Conservation (phyloP, 2,888 invertebrate genomes). For the Artemia sinica region DNA sequence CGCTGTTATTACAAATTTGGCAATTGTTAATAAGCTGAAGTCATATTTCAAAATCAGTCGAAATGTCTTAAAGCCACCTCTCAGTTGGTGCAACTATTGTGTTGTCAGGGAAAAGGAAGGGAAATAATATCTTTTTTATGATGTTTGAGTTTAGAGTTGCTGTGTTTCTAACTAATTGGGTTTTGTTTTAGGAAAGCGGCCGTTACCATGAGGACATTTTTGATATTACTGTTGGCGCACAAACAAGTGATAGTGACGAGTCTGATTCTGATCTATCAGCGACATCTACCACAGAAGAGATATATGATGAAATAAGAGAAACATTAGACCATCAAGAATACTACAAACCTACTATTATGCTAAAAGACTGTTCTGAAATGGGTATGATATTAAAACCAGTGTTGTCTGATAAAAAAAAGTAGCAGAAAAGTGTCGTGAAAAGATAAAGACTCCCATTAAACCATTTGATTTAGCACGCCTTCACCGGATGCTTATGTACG, state of each 20-base stretch:
- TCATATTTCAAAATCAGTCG: too few relatives aligned
- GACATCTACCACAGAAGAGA: not conserved
- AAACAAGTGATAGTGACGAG: not conserved
- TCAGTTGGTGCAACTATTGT: too few relatives aligned
- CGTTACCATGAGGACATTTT: too few relatives aligned
- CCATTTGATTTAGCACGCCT: not conserved
- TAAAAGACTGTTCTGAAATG: not conserved
- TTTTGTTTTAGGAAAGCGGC: too few relatives aligned
- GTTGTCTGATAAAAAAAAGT: not conserved
- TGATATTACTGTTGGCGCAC: too few relatives aligned
- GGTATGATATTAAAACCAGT: not conserved
- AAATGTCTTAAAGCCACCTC: too few relatives aligned
- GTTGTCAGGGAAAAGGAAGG: too few relatives aligned
- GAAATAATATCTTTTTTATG: too few relatives aligned
- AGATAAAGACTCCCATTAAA: not conserved
- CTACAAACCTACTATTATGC: not conserved
- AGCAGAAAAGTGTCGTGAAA: not conserved
- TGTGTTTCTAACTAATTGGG: too few relatives aligned
- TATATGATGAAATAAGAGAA: not conserved
- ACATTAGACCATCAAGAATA: not conserved
- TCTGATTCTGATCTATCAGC: not conserved
- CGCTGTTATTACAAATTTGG: too few relatives aligned
- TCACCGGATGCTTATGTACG: not conserved
- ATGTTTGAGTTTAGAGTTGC: too few relatives aligned
- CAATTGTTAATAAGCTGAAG: too few relatives aligned